Conservation (phyloP, 2,888 invertebrate species). For the Platycnemis pennipes region DNA sequence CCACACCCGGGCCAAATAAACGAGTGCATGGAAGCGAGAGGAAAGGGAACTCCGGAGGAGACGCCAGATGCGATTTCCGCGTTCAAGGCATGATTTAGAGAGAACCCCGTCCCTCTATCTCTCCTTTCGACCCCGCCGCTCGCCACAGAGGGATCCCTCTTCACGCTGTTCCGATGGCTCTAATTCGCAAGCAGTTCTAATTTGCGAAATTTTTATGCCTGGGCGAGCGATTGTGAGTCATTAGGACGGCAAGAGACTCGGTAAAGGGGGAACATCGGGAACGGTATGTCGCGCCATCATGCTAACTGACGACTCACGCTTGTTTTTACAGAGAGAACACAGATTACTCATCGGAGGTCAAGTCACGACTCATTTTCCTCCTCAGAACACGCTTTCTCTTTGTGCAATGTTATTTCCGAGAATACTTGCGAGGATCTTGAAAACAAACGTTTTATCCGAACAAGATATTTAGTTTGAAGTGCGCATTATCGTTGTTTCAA, state of each 20-base stretch:
- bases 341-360: background rate
- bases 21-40: background rate
- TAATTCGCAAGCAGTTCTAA: background rate
- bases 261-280: background rate
- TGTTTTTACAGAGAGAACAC: background rate
- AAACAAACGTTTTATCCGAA: no score
- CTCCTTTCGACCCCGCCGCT: background rate
- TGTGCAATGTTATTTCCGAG: background rate
- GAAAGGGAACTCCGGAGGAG: background rate
- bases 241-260: background rate
- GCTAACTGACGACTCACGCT: slow-evolving; percentile 13
- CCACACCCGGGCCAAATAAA: background rate
- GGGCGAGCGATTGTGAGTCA: background rate
- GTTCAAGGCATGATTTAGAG: no score
- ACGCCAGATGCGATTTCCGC: no score
- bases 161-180: background rate
- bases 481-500: no score
- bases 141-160: background rate
- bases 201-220: background rate
- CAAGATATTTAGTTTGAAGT: no score
- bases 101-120: background rate
- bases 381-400: background rate
- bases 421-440: background rate
- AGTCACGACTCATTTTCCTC: background rate
- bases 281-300: background rate